Evolutionary conservation across 2,113 vertebrate species (phyloP).

Genomic region (Indri indri): DNA sequence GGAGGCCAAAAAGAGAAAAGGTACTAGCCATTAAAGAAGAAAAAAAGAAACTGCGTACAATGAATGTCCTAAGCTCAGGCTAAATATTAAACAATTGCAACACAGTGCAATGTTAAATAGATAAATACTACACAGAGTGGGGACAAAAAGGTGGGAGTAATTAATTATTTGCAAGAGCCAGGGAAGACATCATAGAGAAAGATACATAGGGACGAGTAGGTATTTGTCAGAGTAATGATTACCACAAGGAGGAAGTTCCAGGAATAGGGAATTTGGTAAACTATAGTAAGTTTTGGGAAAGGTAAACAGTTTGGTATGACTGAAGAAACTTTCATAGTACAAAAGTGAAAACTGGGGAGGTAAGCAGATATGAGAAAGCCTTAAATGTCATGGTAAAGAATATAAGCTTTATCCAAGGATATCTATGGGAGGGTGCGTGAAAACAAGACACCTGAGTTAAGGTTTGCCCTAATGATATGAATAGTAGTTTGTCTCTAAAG

Average conservation of each 20-base stretch:
- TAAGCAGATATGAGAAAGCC: background rate
- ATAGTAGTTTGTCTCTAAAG: constrained; percentile 49
- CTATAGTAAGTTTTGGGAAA: background rate
- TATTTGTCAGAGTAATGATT: background rate
- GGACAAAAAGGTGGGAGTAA: background rate
- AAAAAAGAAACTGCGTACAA: background rate
- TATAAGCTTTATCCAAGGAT: background rate
- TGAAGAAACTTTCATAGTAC: background rate
- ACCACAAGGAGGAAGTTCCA: background rate
- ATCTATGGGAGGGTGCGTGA: background rate
- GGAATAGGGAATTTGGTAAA: background rate
- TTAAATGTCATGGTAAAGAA: background rate
- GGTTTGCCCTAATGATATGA: constrained; percentile 50
- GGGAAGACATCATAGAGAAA: background rate
- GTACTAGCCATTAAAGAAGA: background rate
- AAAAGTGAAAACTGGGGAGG: background rate
- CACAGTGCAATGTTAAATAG: background rate
- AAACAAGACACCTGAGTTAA: background rate
- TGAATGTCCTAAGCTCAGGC: background rate
- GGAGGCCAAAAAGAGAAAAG: background rate
- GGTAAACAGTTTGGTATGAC: background rate
- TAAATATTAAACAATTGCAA: background rate
- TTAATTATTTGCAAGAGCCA: background rate
- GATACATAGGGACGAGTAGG: background rate
- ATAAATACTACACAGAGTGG: background rate